Evolutionary conservation across 2,888 invertebrate species (phyloP), one percentile per base, ranked within the genome.

Genomic region (Marasmarcha lunaedactyla): DNA sequence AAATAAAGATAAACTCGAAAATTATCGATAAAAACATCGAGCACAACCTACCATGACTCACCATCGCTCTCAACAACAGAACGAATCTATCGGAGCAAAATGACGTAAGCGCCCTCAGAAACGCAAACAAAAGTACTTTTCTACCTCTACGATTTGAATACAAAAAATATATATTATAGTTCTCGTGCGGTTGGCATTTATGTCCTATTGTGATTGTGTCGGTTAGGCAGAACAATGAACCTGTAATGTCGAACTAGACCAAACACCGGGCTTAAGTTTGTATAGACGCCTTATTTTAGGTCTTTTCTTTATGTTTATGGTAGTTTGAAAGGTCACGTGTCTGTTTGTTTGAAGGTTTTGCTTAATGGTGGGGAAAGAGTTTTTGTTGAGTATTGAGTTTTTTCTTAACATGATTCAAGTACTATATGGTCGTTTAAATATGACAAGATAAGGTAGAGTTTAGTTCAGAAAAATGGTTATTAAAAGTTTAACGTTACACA

Each of bases 31-130:
- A 34, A 34, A 12, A 5, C 14, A 34, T 34, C 34, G 34, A 34
- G 4, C 20, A 20, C 34, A 14, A 4, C 14, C 14, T 5, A 12
- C 3, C 46, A 43, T 83, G 81, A 81, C 76, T 81, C 79, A 81
- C 73, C 66, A 67, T 70, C 67, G 69, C 68, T 74, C 74, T 73
- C 70, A 77, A 78, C 79, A 79, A 79, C 79, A 78, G 71, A 78
- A 72, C 69, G 50, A 47, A 48, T 46, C 45, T 46, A 49, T 66
- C 59, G 20, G 54, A 59, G 44, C 55, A 60, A 68, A 81, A 67
- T 64, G 78, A 63, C 73, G 67, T 71, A 81, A 73, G 67, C 59
- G 60, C 55, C 68, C 52, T 45, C 60, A 58, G 60, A 20, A 20
- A 20, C 56, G 51, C 62, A 52, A 46, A 71, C 68, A 72, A 74